Percentiles rank a stretch among this genome's conserved stretches.
Evolutionary conservation across 1,140 invertebrate genomes (phyloP).

Genomic region (Gryllus bimaculatus): DNA sequence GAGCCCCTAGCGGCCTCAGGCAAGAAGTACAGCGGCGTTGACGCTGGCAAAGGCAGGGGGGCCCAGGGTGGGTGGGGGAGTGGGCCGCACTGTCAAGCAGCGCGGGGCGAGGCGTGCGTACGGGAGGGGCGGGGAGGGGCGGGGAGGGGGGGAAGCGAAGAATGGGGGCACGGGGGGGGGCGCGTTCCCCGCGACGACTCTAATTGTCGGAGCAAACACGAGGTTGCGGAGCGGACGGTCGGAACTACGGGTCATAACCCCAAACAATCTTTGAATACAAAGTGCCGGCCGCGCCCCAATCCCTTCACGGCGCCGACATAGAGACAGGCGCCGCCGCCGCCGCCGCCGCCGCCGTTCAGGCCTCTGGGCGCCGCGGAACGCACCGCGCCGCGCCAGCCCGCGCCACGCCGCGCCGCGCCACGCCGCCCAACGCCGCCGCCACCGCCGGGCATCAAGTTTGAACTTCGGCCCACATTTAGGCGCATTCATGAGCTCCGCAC

Average conservation of each 20-base stretch:
- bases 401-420: too few species aligned
- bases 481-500: neutral
- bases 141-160: neutral
- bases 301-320: neutral
- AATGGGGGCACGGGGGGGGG: too few species aligned
- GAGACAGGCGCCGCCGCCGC: neutral
- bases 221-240: neutral
- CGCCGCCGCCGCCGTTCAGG: too few species aligned
- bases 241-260: neutral
- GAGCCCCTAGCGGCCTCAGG: too few species aligned
- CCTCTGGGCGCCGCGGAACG: too few species aligned
- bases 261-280: neutral
- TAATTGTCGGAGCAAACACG: conserved; percentile 3
- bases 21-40: too few species aligned
- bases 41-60: too few species aligned
- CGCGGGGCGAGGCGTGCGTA: neutral
- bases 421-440: too few species aligned
- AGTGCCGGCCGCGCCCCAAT: neutral
- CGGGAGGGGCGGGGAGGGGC: neutral
- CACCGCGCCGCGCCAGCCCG: too few species aligned
- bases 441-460: neutral
- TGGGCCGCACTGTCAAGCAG: neutral
- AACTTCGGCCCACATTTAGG: neutral
- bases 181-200: neutral
- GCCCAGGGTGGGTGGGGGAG: too few species aligned